phyloP scores from a whole-genome alignment of 2,113 vertebrate species.

The Acrocephalus kingi region DNA sequence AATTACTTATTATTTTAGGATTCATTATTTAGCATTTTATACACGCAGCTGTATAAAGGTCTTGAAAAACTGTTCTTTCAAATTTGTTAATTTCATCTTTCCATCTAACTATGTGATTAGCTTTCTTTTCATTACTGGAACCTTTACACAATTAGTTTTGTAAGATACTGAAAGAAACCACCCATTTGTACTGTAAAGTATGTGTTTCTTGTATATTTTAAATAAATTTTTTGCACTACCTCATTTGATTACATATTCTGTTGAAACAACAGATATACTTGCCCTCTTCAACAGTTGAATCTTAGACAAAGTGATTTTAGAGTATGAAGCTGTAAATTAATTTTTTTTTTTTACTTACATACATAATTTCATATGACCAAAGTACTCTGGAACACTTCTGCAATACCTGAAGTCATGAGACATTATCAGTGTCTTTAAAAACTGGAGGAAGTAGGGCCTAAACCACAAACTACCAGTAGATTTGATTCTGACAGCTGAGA shows the following conservation, averaged over 20 bases:
- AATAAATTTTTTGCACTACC: neutral
- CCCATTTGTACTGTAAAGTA: neutral
- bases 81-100: neutral
- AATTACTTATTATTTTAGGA: neutral
- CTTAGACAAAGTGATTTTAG: neutral
- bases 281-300: neutral
- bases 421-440: neutral
- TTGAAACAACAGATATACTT: neutral
- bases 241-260: neutral
- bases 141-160: neutral
- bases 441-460: neutral
- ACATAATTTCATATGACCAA: neutral
- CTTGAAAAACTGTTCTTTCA: neutral
- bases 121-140: neutral
- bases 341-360: neutral
- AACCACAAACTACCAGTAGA: neutral
- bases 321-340: neutral
- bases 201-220: neutral
- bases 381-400: neutral
- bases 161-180: neutral
- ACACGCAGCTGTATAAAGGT: accelerated
- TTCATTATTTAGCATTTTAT: neutral
- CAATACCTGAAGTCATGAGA: neutral
- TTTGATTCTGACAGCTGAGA: neutral
- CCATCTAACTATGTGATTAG: neutral